Conservation (phyloP, 2,888 invertebrate species). For the Lasius fuliginosus region DNA sequence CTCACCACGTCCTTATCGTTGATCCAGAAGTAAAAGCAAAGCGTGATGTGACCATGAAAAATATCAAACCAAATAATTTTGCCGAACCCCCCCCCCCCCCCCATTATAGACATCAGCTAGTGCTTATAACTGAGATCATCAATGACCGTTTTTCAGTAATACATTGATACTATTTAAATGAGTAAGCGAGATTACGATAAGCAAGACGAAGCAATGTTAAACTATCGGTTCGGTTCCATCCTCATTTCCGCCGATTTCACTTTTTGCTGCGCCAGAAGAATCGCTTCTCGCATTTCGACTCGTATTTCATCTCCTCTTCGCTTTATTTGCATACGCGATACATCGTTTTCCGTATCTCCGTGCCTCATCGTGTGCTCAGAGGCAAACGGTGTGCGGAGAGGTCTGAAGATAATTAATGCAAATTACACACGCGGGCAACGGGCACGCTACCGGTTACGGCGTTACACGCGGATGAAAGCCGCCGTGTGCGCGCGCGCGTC, state of each 20-base stretch:
- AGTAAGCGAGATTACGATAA: background rate
- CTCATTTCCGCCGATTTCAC: conserved; percentile 15
- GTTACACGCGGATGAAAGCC: conserved; percentile 68
- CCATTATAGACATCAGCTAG: too few species aligned
- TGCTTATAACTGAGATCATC: too few species aligned
- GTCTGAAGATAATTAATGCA: conserved; percentile 81
- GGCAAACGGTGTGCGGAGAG: conserved; percentile 62
- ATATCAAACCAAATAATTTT: too few species aligned
- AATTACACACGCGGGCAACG: conserved; percentile 74
- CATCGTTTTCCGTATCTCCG: conserved; percentile 56
- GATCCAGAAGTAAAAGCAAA: too few species aligned
- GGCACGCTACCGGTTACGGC: conserved; percentile 79
- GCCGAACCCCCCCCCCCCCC: too few species aligned
- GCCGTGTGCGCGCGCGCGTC: conserved; percentile 46
- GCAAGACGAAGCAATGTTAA: background rate
- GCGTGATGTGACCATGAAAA: too few species aligned
- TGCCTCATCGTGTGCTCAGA: conserved; percentile 54
- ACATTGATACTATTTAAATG: background rate
- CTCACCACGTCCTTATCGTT: too few species aligned
- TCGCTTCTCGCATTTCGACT: conserved; percentile 31
- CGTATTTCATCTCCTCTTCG: conserved; percentile 52
- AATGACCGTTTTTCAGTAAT: background rate
- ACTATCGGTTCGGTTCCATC: background rate
- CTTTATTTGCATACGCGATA: conserved; percentile 55
- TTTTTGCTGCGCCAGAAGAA: conserved; percentile 19